A percentile compares a stretch with the other conserved stretches of the same genome.
phyloP scores from a whole-genome alignment of 2,113 vertebrate species.

The Alouatta palliata region DNA sequence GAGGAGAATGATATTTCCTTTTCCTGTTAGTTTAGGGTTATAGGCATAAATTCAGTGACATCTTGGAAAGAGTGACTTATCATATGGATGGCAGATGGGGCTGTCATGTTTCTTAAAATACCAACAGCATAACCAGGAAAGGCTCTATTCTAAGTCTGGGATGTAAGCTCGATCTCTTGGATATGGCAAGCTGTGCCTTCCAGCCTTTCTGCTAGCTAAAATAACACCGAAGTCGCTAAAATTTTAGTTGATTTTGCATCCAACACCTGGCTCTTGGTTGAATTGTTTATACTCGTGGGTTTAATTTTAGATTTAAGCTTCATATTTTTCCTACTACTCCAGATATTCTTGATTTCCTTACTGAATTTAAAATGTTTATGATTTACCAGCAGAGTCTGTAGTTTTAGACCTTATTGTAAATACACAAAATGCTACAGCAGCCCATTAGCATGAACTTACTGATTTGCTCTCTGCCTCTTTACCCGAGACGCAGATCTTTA shows the following conservation, averaged over 20 bases:
- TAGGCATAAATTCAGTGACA: constrained; percentile 74
- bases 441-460: constrained; percentile 22
- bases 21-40: constrained; percentile 78
- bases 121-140: constrained; percentile 74
- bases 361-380: constrained; percentile 73
- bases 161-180: constrained; percentile 71
- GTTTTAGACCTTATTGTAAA: constrained; percentile 59
- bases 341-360: constrained; percentile 71
- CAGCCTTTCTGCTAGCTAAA: constrained; percentile 75
- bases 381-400: constrained; percentile 56
- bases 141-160: constrained; percentile 75
- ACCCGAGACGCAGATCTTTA: neutral
- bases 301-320: constrained; percentile 79
- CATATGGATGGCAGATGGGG: constrained; percentile 76
- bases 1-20: constrained; percentile 75
- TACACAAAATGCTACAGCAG: constrained; percentile 23
- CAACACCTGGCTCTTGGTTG: constrained; percentile 77
- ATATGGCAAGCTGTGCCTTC: constrained; percentile 73
- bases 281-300: constrained; percentile 78
- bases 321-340: constrained; percentile 74
- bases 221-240: constrained; percentile 74
- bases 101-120: constrained; percentile 81
- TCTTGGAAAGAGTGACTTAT: constrained; percentile 78
- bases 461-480: neutral
- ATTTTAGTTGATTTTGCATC: constrained; percentile 73